Evolutionary conservation across 2,113 vertebrate genomes (phyloP).

Genomic region (Lathamus discolor): DNA sequence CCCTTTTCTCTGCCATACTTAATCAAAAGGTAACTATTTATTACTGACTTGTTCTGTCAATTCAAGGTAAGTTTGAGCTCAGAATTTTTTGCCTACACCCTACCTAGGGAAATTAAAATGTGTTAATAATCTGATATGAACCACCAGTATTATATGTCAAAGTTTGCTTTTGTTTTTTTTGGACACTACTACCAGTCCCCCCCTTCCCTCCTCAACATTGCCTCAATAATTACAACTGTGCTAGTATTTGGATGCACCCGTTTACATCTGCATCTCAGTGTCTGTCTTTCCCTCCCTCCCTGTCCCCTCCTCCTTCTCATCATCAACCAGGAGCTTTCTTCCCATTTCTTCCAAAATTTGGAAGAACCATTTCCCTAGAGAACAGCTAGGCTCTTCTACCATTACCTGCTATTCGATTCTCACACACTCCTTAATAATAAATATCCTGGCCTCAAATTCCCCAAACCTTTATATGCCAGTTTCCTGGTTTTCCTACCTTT

Average conservation of each 20-base stretch:
- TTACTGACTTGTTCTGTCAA: background rate
- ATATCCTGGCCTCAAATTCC: background rate
- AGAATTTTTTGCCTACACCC: background rate
- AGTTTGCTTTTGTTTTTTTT: background rate
- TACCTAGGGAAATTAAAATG: background rate
- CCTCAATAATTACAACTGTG: background rate
- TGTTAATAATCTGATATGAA: background rate
- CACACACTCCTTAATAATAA: background rate
- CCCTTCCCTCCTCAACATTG: fast-evolving
- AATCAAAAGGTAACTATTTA: background rate
- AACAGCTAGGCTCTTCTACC: background rate
- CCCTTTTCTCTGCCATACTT: background rate
- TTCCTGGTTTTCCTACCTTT: background rate
- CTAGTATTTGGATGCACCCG: background rate
- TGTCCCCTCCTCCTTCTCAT: background rate
- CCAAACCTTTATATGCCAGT: background rate
- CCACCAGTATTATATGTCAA: background rate
- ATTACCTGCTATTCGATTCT: background rate
- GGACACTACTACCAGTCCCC: background rate
- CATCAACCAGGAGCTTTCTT: background rate
- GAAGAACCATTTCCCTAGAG: background rate
- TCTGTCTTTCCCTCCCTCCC: background rate
- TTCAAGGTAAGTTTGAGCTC: background rate
- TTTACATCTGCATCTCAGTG: background rate
- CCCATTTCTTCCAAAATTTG: background rate